Evolutionary conservation across 2,113 vertebrate genomes (phyloP).

Genomic region (Pandion haliaetus): DNA sequence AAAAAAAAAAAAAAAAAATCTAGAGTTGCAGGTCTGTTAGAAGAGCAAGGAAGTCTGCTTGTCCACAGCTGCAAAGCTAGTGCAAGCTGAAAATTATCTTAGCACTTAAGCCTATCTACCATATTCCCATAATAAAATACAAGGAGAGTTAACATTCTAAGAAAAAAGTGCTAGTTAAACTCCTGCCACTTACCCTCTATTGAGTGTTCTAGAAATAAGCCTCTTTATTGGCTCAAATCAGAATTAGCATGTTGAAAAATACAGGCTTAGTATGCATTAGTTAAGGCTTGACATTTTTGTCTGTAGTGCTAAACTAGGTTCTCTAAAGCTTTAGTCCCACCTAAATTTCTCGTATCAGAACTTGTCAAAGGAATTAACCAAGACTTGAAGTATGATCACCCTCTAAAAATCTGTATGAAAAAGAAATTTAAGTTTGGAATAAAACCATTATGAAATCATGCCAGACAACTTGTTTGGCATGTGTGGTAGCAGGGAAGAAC

Average conservation of each 20-base stretch:
- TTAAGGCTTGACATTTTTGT: neutral
- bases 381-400: neutral
- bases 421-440: neutral
- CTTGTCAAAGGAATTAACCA: neutral
- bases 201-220: neutral
- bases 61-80: neutral
- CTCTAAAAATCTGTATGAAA: neutral
- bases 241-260: neutral
- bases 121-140: neutral
- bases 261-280: neutral
- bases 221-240: neutral
- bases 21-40: neutral
- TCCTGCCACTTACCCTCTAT: neutral
- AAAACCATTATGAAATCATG: neutral
- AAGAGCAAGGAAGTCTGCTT: neutral
- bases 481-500: neutral
- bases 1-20: neutral
- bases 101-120: neutral
- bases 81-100: neutral
- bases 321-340: neutral
- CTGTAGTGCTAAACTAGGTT: fast-evolving
- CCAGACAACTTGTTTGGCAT: neutral
- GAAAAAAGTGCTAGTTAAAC: neutral
- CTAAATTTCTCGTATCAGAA: neutral
- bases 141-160: neutral